Conservation (phyloP, 35 echinoderm and acorn worm genomes). For the Ptychodera flava region DNA sequence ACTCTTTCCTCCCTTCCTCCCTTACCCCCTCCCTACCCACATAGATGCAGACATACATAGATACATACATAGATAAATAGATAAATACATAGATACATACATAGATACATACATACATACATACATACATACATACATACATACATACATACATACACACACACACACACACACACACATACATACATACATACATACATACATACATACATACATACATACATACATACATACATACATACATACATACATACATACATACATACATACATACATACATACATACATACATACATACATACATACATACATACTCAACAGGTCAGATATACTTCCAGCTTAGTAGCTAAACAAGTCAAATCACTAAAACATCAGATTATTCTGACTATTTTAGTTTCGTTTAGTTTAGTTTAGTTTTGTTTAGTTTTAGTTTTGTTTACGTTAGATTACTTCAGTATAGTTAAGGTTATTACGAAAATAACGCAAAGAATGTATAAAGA, state of each 20-base stretch:
- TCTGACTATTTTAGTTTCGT: too few relatives aligned
- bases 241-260: conserved; percentile 2
- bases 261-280: conserved; percentile 2
- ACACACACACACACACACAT: background rate
- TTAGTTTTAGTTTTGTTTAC: too few relatives aligned
- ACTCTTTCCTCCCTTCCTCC: too few relatives aligned
- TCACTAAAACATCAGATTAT: too few relatives aligned
- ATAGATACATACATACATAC: background rate
- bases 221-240: background rate
- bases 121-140: background rate
- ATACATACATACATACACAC: background rate
- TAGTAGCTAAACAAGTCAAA: too few relatives aligned
- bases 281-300: conserved; percentile 2
- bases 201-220: conserved; percentile 2
- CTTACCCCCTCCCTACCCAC: too few relatives aligned
- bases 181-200: conserved; percentile 2
- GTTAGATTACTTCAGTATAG: too few relatives aligned
- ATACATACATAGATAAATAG: background rate
- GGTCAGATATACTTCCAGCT: too few relatives aligned
- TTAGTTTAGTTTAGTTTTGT: too few relatives aligned
- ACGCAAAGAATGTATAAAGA: too few relatives aligned
- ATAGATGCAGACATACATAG: background rate
- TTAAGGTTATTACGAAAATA: too few relatives aligned
- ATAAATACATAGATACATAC: background rate
- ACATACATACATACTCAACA: background rate